Base-by-base conservation (phyloP, 2,113 vertebrate genomes). In the Rhea americana region DNA sequence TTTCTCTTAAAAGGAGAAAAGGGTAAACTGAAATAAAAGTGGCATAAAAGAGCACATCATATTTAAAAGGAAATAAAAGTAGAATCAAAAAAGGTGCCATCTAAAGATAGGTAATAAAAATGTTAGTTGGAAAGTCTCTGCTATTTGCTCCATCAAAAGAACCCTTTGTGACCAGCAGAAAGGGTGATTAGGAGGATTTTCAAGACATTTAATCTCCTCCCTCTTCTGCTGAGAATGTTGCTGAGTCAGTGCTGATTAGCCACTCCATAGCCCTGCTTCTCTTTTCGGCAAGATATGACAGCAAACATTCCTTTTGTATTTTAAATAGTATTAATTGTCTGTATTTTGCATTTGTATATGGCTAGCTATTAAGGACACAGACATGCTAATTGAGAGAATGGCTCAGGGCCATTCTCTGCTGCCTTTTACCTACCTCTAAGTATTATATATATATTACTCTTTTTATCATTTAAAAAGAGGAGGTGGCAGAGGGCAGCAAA, bases 71-170 rank as follows among this genome's bases (percentile, higher is more conserved):
- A 76, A 93, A 88, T 41, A 86, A 45, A 93, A 85, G 58, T 32
- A 58, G 30, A 93, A 37, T 11, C 53, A 87, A 90, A 82, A 77
- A 87, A 89, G 66, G 56, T 86, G 61, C 56, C 3, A 7, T 30
- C 61, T 55, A 71, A 74, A 91, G 59, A 73, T 8, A 39, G 4
- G 39, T 1, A 9, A 95, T 87, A 93, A 87, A 92, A 93, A 76
- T 56, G 24, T 39, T 53, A 67, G 51, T n/a, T n/a, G 16, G 45
- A 68, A 91, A 79, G 77, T 61, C n/a, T 12, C 48, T 1, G 65
- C 87, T 87, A 73, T 65, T 79, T 73, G 8, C 58, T 85, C 67
- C 80, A 73, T 96, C 83, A 96, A 96, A 96, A 96, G 95, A 94
- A 80, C 19, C 41, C 70, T 94, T 93, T 96, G 94, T 81, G 78